Base-by-base conservation (phyloP, 2,797 vertebrate genomes). In the Anguilla pacifica region DNA sequence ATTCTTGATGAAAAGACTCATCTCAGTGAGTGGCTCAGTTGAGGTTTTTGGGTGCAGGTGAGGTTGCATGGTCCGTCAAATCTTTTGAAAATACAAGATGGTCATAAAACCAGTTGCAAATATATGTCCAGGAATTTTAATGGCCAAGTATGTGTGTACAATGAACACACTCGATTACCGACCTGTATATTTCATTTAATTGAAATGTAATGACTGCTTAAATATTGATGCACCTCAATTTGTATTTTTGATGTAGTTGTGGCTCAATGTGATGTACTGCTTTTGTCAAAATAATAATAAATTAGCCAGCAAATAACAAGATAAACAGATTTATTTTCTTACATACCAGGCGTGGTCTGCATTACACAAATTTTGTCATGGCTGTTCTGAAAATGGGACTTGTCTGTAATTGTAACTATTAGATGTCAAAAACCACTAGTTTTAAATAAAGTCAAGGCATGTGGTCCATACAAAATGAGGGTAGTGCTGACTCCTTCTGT, bases 401-500 rank as follows among this genome's bases (percentile, higher is more conserved):
- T 43, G 35, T 79, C 43, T 79, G 35, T 22, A 31, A 11, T 11
- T 74, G 70, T 72, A 79, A 79, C 35, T 43, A 79, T 22, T 79
- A 7, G 35, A 6, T 35, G 74, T 39, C 15, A 19, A 79, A 79
- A 46, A 43, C 31, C 35, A 67, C 86, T 79, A 86, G 86, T 79
- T 77, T 83, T 31, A 53, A 55, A 85, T 17, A 64, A 39, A 43
- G 67, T 17, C n/a, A 15, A 46, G 64, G 22, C 15, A 19, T 35
- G 11, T 43, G 43, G 51, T n/a, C 39, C 84, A 19, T 84, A 31
- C 84, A 82, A 31, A 83, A 70, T 53, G 35, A 49, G 61, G 46
- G 64, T 61, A 79, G 83, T 81, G 28, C 28, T 28, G 53, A 59
- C 59, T 83, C 89, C 70, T 86, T 57, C 67, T 87, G 19, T 43